phyloP scores from a whole-genome alignment of 2,888 invertebrate genomes.

The Capitulum mitella region DNA sequence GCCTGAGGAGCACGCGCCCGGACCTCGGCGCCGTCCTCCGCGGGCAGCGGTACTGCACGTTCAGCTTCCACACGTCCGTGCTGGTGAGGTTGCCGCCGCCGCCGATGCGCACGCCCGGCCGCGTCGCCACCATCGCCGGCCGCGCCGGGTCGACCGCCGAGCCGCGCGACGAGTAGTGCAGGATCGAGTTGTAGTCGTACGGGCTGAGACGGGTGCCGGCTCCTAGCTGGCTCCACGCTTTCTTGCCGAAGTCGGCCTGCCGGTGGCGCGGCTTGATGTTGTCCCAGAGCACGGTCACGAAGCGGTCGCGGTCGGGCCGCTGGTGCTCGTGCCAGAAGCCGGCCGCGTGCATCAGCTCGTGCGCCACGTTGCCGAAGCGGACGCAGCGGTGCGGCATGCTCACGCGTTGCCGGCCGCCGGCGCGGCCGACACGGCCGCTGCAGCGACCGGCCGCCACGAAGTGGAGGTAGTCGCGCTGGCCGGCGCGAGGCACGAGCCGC shows the following conservation, averaged over 20 bases:
- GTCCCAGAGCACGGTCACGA: neutral
- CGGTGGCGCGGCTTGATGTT: constrained; percentile 6
- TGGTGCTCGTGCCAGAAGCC: constrained; percentile 15
- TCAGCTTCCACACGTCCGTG: constrained; percentile 25
- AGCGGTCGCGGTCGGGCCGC: neutral
- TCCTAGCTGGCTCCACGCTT: neutral
- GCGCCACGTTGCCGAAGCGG: neutral
- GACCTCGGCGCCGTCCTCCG: neutral
- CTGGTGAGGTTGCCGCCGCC: constrained; percentile 29
- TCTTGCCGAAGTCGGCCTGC: neutral
- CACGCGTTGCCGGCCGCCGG: neutral
- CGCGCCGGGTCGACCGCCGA: constrained; percentile 26
- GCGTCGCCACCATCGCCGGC: constrained; percentile 28
- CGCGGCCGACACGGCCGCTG: neutral
- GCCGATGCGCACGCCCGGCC: constrained; percentile 27
- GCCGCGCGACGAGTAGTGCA: constrained; percentile 31
- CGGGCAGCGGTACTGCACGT: constrained; percentile 22
- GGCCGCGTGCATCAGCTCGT: constrained; percentile 8
- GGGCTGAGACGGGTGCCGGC: neutral
- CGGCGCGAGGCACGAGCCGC: neutral
- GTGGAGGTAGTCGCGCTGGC: neutral
- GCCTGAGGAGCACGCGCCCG: neutral
- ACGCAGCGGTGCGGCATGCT: neutral
- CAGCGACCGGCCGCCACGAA: neutral
- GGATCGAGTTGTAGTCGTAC: constrained; percentile 27